Percentiles rank a stretch among this genome's conserved stretches.
phyloP scores from a whole-genome alignment of 35 echinoderm and acorn worm species.

The Heliocidaris erythrogramma region DNA sequence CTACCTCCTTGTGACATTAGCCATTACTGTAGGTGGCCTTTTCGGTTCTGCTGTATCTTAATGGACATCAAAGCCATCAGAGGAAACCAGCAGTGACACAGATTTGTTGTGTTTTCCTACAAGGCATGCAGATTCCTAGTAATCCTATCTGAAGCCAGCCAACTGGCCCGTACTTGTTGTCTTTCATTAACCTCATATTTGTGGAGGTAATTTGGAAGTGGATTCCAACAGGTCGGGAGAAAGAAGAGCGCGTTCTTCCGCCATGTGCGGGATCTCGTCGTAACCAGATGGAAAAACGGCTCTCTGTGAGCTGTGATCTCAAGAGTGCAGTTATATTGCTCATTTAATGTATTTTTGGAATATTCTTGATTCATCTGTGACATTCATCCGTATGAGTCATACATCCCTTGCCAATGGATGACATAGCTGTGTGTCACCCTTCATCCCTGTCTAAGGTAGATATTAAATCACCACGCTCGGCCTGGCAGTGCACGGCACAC shows the following conservation, averaged over 20 bases:
- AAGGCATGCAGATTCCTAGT: not conserved
- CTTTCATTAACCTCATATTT: conserved; percentile 18
- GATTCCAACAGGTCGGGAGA: not conserved
- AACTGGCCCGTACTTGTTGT: not conserved
- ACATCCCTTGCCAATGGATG: not conserved
- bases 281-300: not conserved
- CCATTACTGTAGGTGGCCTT: not conserved
- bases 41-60: not conserved
- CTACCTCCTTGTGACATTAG: not conserved
- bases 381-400: conserved; percentile 8
- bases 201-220: not conserved
- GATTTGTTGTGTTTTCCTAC: conserved; percentile 4
- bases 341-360: conserved; percentile 13
- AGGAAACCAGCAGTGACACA: not conserved
- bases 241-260: not conserved
- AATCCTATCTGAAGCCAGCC: not conserved
- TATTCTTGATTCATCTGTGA: conserved; percentile 18
- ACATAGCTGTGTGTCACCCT: conserved; percentile 38
- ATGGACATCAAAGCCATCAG: not conserved
- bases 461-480: conserved; percentile 30
- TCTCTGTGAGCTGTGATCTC: not conserved
- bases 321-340: conserved; percentile 11
- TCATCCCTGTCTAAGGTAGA: conserved; percentile 17
- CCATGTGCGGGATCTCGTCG: not conserved
- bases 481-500: not conserved